Evolutionary conservation across 1,140 invertebrate genomes (phyloP), one percentile per base, ranked within the genome.

Genomic region (Spodoptera frugiperda): DNA sequence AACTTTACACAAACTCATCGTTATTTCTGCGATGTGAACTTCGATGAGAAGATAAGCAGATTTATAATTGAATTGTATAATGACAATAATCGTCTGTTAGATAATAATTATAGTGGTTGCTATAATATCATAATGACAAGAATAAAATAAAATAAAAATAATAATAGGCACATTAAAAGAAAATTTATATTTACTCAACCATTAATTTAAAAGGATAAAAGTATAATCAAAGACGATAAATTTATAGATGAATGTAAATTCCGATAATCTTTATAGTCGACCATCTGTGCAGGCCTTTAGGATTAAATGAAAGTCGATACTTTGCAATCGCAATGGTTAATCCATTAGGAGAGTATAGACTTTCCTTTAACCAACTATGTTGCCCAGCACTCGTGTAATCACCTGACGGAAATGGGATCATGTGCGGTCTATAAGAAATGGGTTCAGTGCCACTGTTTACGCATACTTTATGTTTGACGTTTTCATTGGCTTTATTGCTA

Each of bases 291-390:
- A 8, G 1, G 17, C 57, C 57, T 61, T 61, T 44, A 61, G 57
- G 33, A 15, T 61, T 44, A 17, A 39, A 61, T 61, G 57, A 61
- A 61, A 61, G 57, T 61, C 39, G 33, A 61, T 61, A 44, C 54
- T 57, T 14, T 25, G 25, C 57, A 61, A 39, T 61, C 33, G 30
- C 44, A 17, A 61, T 61, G 33, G 57, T 44, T 61, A 61, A 61
- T 61, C 57, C 57, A 61, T 61, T 44, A 61, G 33, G 17, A 61
- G 30, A 61, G 57, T 61, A 61, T 61, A 25, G 57, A 61, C 57
- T 61, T 44, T 44, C 57, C 33, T 59, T 59, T 59, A 59, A 61
- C 57, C 57, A 61, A 61, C 57, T 61, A 61, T 61, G 57, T 44
- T 61, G 57, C 33, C 55, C 12, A 61, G 33, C 57, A 44, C 8